These are phyloP conservation scores for Sussaba pulchella DNA, from an alignment of 2,888 invertebrate species.

Conservation along the genomic window DNA sequence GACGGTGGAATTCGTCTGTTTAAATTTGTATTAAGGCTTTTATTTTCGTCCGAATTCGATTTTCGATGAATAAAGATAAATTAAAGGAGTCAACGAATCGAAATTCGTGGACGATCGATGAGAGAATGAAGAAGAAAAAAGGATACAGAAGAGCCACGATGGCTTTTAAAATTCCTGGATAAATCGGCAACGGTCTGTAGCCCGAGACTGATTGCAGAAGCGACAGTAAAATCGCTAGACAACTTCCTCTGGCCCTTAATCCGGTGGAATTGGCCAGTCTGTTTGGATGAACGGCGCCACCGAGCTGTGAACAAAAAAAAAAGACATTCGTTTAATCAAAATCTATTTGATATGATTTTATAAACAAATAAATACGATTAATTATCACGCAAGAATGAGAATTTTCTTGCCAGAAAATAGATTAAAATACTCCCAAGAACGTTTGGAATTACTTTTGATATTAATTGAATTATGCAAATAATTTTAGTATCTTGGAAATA, in stretches of 20 bases:
- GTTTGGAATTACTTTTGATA: too few relatives aligned
- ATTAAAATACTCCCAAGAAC: background rate
- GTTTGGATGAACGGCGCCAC: conserved; percentile 76
- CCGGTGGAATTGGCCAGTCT: conserved; percentile 74
- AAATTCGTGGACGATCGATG: too few relatives aligned
- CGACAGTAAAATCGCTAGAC: conserved; percentile 75
- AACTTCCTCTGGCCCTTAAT: conserved; percentile 72
- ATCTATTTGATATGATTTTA: too few relatives aligned
- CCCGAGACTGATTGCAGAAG: conserved; percentile 78
- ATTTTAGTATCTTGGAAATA: too few relatives aligned
- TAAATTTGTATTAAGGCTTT: background rate
- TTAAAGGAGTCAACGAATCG: background rate
- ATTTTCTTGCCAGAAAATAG: too few relatives aligned
- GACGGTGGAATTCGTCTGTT: conserved; percentile 77
- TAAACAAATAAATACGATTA: too few relatives aligned
- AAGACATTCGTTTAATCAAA: too few relatives aligned
- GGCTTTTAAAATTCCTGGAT: conserved; percentile 77
- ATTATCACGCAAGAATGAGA: too few relatives aligned
- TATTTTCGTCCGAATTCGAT: too few relatives aligned
- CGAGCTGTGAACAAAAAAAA: too few relatives aligned
- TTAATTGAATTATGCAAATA: too few relatives aligned
- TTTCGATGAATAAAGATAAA: background rate
- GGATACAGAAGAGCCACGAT: conserved; percentile 77
- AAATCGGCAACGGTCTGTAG: conserved; percentile 78
- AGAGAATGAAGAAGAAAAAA: conserved; percentile 49